These are phyloP conservation scores for Periplaneta americana DNA, from an alignment of 1,140 invertebrate species.

Conservation along the genomic window DNA sequence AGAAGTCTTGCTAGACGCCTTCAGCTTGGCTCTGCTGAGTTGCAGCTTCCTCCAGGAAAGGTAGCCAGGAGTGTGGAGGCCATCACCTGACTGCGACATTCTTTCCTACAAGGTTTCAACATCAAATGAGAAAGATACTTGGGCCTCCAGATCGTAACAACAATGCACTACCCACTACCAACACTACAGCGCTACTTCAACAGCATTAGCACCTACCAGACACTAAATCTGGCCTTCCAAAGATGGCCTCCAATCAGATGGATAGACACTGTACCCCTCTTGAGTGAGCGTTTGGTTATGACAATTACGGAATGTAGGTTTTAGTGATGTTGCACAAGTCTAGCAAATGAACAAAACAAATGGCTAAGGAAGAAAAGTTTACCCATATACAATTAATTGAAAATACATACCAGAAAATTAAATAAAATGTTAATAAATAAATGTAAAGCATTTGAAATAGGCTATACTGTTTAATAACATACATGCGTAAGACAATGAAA, in stretches of 20 bases:
- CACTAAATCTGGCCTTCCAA: not conserved
- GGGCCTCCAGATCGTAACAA: not conserved
- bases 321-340: not conserved
- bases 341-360: not conserved
- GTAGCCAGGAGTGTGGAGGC: constrained; percentile 74
- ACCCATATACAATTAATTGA: not conserved
- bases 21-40: constrained; percentile 89
- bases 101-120: constrained; percentile 4
- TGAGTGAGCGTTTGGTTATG: not conserved
- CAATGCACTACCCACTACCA: not conserved
- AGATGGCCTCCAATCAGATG: not conserved
- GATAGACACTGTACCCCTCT: not conserved
- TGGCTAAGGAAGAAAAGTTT: not conserved
- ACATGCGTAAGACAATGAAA: not conserved
- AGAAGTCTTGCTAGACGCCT: constrained; percentile 94
- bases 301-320: not conserved
- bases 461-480: too few species aligned
- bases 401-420: not conserved
- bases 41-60: constrained; percentile 88
- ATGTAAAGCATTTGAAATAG: too few species aligned
- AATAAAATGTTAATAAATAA: too few species aligned
- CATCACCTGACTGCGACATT: constrained; percentile 65
- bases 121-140: not conserved
- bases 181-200: not conserved
- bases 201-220: not conserved